Evolutionary conservation across 2,888 invertebrate species (phyloP).

Genomic region (Teleogryllus oceanicus): DNA sequence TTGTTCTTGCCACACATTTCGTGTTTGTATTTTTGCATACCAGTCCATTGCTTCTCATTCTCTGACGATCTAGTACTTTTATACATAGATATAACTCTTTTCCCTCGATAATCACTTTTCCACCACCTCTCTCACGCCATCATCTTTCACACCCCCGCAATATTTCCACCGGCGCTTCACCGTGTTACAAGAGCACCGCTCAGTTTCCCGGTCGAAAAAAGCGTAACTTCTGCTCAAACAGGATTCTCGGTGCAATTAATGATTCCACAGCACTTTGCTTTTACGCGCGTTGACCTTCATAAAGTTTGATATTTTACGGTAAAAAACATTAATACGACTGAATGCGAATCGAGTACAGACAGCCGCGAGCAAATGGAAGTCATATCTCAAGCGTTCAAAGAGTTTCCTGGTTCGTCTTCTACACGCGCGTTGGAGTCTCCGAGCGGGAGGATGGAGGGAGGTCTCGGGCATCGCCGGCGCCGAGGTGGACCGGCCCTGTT

Average conservation of each 20-base stretch:
- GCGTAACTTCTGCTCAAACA: not conserved
- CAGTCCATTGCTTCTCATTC: too few relatives aligned
- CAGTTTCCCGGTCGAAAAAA: not conserved
- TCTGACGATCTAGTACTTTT: not conserved
- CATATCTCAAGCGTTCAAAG: not conserved
- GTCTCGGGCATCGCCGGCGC: too few relatives aligned
- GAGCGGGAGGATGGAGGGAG: too few relatives aligned
- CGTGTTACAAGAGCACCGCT: not conserved
- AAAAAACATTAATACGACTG: not conserved
- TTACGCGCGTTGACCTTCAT: not conserved
- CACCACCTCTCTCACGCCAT: not conserved
- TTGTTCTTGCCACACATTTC: too few relatives aligned
- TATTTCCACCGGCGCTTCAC: not conserved
- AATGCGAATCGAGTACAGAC: not conserved
- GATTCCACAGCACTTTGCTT: constrained; percentile 9
- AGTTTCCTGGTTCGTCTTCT: not conserved
- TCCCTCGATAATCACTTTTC: not conserved
- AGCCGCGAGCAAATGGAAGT: not conserved
- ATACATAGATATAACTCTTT: not conserved
- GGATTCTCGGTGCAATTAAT: constrained; percentile 18
- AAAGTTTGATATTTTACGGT: not conserved
- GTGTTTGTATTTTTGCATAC: too few relatives aligned
- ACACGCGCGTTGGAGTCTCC: not conserved
- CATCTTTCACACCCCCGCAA: not conserved
- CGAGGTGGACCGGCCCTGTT: not conserved